Percentiles rank a stretch among this genome's conserved stretches.
phyloP scores from a whole-genome alignment of 2,797 vertebrate genomes.

The Atherinosoma microstoma region DNA sequence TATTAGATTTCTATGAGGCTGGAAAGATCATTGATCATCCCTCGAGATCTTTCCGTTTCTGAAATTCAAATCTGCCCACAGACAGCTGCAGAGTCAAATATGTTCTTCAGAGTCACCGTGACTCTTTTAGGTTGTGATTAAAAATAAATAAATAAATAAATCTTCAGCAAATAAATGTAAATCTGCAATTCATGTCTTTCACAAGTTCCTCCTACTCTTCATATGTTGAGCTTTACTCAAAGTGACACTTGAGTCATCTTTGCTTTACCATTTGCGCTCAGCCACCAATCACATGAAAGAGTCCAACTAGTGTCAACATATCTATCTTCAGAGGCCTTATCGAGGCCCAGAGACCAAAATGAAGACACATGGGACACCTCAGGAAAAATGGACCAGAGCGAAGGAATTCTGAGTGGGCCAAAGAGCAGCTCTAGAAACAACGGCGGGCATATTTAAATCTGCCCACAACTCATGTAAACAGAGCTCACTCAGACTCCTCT shows the following conservation, averaged over 20 bases:
- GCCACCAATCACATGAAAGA: neutral
- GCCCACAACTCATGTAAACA: constrained; percentile 76
- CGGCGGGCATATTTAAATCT: constrained; percentile 80
- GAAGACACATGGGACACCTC: constrained; percentile 16
- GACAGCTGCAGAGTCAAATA: constrained; percentile 4
- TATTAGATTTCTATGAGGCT: constrained; percentile 49
- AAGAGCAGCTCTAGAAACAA: constrained; percentile 74
- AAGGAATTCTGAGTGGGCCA: constrained; percentile 84
- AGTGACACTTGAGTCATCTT: constrained; percentile 46
- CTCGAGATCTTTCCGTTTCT: constrained; percentile 12
- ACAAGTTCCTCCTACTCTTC: constrained; percentile 53
- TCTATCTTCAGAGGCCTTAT: constrained; percentile 13
- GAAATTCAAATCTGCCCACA: constrained; percentile 18
- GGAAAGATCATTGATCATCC: constrained; percentile 37
- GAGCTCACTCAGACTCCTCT: constrained; percentile 70
- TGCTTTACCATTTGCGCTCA: neutral
- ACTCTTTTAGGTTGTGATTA: neutral
- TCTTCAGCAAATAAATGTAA: constrained; percentile 27
- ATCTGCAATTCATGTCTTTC: constrained; percentile 35
- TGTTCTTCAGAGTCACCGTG: neutral
- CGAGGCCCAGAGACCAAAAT: constrained; percentile 15
- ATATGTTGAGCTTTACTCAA: constrained; percentile 37
- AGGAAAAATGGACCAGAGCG: constrained; percentile 36
- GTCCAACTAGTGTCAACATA: constrained; percentile 16
- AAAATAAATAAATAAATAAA: constrained; percentile 26